Conservation (phyloP, 2,113 vertebrate species). For the Perca schrenkii region DNA sequence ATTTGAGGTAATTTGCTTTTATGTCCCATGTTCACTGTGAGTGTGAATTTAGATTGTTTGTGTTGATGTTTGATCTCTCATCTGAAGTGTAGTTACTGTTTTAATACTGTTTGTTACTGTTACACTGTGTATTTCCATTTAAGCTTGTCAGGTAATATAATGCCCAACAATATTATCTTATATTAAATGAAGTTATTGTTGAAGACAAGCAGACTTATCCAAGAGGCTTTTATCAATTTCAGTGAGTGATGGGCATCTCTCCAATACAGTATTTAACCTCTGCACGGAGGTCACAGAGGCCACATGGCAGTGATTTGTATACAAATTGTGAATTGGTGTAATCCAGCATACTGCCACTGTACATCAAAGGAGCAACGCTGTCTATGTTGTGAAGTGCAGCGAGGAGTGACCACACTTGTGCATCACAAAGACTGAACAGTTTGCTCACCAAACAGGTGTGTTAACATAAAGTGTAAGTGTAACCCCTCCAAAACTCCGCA, state of each 20-base stretch:
- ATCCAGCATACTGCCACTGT: neutral
- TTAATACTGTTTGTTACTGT: neutral
- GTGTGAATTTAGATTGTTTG: neutral
- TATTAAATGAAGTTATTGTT: too few species aligned
- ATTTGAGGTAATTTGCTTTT: neutral
- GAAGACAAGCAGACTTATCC: neutral
- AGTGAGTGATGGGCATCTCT: neutral
- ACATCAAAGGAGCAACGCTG: neutral
- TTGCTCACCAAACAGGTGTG: neutral
- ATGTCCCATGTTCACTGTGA: neutral
- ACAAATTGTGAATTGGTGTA: neutral
- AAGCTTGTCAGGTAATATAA: neutral
- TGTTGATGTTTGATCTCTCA: neutral
- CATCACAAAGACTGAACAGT: slow-evolving; percentile 3
- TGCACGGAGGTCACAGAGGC: neutral
- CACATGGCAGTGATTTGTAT: neutral
- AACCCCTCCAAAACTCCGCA: neutral
- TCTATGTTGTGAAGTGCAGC: neutral
- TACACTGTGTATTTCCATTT: neutral
- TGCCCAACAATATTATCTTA: neutral
- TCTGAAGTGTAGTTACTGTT: slow-evolving; percentile 1
- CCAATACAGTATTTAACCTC: neutral
- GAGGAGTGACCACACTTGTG: neutral
- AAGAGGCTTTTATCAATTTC: neutral
- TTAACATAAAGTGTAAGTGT: neutral